Percentiles rank a stretch among this genome's conserved stretches.
Conservation (phyloP, 2,113 vertebrate genomes). For the Murina feae region DNA sequence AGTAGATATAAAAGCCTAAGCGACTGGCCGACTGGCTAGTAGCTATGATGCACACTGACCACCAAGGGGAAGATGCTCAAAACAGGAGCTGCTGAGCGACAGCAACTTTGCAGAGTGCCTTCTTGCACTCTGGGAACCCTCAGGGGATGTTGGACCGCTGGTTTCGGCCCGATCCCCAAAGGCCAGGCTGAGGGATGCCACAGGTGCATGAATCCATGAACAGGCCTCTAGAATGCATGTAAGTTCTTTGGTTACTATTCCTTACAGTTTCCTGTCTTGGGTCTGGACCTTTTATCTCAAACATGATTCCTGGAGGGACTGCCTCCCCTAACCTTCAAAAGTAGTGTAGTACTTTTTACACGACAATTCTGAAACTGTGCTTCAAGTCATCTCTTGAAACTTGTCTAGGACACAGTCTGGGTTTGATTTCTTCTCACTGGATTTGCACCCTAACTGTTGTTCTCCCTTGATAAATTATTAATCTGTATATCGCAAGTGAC, state of each 20-base stretch:
- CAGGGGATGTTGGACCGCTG: no score
- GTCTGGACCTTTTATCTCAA: background rate
- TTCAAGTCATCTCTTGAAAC: background rate
- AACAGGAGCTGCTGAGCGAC: no score
- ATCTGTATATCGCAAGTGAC: background rate
- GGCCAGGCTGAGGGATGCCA: no score
- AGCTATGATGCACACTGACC: no score
- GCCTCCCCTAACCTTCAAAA: background rate
- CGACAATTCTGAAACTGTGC: background rate
- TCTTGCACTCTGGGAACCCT: no score
- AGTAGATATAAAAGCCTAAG: no score
- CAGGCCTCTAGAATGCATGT: no score
- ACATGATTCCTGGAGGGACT: background rate
- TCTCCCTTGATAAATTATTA: background rate
- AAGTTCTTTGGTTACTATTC: background rate
- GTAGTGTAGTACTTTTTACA: background rate
- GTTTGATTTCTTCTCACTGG: background rate
- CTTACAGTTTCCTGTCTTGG: background rate
- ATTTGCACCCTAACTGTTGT: background rate
- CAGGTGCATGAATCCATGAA: no score
- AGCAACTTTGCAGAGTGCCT: no score
- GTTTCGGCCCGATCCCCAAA: no score
- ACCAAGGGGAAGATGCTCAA: no score
- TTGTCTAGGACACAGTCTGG: background rate
- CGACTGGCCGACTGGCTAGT: no score